A percentile compares a stretch with the other conserved stretches of the same genome.
Evolutionary conservation across 2,888 invertebrate genomes (phyloP).

Genomic region (Subacronicta megacephala): DNA sequence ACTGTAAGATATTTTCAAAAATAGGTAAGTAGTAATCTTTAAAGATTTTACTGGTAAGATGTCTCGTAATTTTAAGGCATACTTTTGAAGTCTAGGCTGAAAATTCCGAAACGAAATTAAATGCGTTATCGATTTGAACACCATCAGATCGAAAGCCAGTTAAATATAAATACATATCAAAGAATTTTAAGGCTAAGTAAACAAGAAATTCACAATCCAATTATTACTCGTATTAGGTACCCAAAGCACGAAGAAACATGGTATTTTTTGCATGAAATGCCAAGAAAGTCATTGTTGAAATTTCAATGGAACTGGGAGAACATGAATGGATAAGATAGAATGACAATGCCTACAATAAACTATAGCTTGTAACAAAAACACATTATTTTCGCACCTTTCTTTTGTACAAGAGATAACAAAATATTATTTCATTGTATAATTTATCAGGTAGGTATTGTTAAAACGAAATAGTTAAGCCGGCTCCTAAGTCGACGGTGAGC

Average conservation of each 20-base stretch:
- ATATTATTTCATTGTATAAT: slow-evolving; percentile 29
- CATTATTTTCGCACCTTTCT: slow-evolving; percentile 51
- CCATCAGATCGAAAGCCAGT: too few species aligned
- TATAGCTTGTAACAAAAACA: slow-evolving; percentile 34
- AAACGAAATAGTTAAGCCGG: slow-evolving; percentile 1
- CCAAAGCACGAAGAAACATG: neutral
- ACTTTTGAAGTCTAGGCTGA: too few species aligned
- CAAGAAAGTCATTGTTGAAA: slow-evolving; percentile 22
- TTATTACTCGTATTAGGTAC: neutral
- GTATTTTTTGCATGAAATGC: slow-evolving; percentile 9
- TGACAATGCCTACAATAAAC: slow-evolving; percentile 30
- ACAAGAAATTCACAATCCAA: neutral
- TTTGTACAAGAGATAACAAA: slow-evolving; percentile 37
- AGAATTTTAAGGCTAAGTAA: neutral
- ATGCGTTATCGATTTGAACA: too few species aligned
- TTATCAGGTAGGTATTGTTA: slow-evolving; percentile 12
- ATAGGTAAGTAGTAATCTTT: too few species aligned
- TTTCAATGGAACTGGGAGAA: slow-evolving; percentile 43
- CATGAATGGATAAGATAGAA: slow-evolving; percentile 52
- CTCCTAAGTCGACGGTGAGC: neutral
- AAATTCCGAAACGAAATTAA: too few species aligned
- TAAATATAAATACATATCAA: neutral
- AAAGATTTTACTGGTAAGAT: too few species aligned
- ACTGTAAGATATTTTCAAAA: too few species aligned
- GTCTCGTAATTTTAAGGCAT: too few species aligned